Evolutionary conservation across 1,140 invertebrate genomes (phyloP).

Genomic region (Acyrthosiphon pisum): DNA sequence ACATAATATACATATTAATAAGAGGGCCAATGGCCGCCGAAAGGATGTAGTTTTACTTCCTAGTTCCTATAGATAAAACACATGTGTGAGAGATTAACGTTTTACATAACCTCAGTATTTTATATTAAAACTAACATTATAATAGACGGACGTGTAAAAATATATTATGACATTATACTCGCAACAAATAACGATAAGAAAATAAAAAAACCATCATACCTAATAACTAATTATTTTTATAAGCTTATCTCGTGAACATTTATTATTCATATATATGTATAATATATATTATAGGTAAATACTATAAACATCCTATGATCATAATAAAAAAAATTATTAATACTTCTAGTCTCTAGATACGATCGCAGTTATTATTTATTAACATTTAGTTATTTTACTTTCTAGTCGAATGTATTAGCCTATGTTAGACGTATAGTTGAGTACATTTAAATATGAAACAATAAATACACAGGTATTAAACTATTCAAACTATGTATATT

Average conservation of each 20-base stretch:
- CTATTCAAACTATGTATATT: background rate
- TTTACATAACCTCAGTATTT: conserved; percentile 9
- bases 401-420: background rate
- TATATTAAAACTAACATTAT: background rate
- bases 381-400: conserved; percentile 1
- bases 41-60: conserved; percentile 46
- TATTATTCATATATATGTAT: background rate
- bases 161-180: background rate
- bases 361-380: background rate
- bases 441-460: background rate
- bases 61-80: conserved; percentile 40
- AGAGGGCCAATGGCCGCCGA: background rate
- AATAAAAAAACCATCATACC: background rate
- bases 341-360: background rate
- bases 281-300: background rate
- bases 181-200: background rate
- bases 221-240: background rate
- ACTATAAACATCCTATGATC: background rate
- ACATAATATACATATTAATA: background rate
- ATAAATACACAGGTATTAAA: background rate
- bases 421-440: background rate
- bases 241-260: background rate
- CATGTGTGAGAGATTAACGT: conserved; percentile 1
- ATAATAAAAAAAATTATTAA: background rate
- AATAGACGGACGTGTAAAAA: background rate